Base-by-base conservation (phyloP, 2,113 vertebrate genomes). In the Trematomus loennbergii region DNA sequence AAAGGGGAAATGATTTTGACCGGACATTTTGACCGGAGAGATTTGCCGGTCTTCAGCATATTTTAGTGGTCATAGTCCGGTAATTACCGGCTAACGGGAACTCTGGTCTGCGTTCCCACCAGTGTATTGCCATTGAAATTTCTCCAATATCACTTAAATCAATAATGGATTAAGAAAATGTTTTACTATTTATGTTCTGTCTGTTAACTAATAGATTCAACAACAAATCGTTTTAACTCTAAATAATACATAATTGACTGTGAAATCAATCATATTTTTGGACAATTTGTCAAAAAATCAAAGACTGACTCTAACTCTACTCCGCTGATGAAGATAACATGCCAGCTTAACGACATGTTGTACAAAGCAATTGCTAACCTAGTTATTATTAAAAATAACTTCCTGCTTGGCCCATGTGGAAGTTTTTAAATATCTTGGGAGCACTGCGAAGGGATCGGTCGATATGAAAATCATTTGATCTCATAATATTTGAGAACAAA, bases 391-490 rank as follows among this genome's bases (percentile, higher is more conserved):
- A 49, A 17, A 36, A 46, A 53, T 48, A 49, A 40, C 54, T 6
- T 66, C 20, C 15, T 52, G 53, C 29, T 63, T 43, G 13, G 52
- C 52, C 45, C 0, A 5, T 20, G 53, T 67, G 67, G 67, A 72
- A 36, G 54, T 40, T 67, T 15, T 25, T 16, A 66, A 72, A 77
- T 61, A 48, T 60, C 55, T 55, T 6, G 9, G 5, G 48, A 73
- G 36, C n/a, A 12, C 46, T 49, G 61, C 18, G 2, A 22, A 40
- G 36, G 36, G 6, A 40, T 40, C 36, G 8, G 36, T 5, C 36
- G 36, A 40, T 40, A 40, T 40, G 36, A 40, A 29, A 40, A 40
- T 40, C 6, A 40, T 40, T 40, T 40, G 8, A 40, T 7, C 36
- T 36, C 36, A 36, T 6, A 36, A 36, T 7, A 36, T 36, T 36